Base-by-base conservation (phyloP, 2,113 vertebrate genomes). In the Syrrhaptes paradoxus region DNA sequence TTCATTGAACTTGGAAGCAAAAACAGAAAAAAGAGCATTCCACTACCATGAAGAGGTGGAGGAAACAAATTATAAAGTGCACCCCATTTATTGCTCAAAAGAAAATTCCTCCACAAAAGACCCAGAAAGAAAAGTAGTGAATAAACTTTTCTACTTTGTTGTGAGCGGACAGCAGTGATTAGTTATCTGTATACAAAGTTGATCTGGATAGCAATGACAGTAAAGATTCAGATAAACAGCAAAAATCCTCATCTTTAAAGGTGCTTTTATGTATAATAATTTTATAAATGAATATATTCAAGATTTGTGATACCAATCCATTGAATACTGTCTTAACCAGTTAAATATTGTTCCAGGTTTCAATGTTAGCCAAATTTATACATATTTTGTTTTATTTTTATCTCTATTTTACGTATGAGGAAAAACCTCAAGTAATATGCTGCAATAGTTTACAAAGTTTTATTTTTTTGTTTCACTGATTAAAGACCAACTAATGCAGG, bases 91-190 rank as follows among this genome's bases (percentile, higher is more conserved):
- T 9, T 85, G 68, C 51, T 72, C 65, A 58, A 66, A 90, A 82
- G 66, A 36, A 81, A 83, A 84, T 76, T 26, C 7, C 20, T 28
- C 29, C 41, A 55, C 13, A 24, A 38, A 67, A 79, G 66, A 87
- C 38, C 11, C 18, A 6, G 10, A 17, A 43, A 29, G 46, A 71
- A 92, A 86, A 83, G 79, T n/a, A 43, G 17, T 66, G 46, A 49
- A 89, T 45, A 94, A 96, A 96, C 85, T 96, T 91, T 76, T 52
- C 72, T 57, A n/a, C 78, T 91, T 43, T 61, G 51, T 57, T 62
- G 29, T 84, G 75, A 49, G 62, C 1, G 1, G 31, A 52, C 31
- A n/a, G 31, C 28, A 65, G 25, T 14, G 17, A 38, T 68, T 84
- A 90, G 80, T 80, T 87, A 57, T 59, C 79, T 93, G 1, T 20